These are phyloP conservation scores for Solea senegalensis DNA, from an alignment of 2,113 vertebrate genomes.

Conservation along the genomic window DNA sequence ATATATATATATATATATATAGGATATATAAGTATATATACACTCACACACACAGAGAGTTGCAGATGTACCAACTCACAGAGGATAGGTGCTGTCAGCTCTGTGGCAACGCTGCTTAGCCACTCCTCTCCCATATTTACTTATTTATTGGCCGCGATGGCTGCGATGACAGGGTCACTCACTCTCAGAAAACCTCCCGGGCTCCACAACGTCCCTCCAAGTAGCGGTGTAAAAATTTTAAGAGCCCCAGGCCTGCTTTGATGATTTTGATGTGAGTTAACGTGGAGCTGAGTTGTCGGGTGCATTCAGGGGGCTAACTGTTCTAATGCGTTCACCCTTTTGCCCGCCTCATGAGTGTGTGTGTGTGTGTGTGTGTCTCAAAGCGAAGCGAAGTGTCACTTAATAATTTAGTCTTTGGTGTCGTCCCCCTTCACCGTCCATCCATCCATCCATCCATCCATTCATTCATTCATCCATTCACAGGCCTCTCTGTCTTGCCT, in stretches of 20 bases:
- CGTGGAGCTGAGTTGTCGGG: slow-evolving; percentile 76
- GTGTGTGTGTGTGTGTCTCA: slow-evolving; percentile 62
- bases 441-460: slow-evolving; percentile 40
- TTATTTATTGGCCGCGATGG: slow-evolving; percentile 78
- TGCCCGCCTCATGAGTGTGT: slow-evolving; percentile 59
- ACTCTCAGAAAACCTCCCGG: slow-evolving; percentile 71
- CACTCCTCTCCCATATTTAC: slow-evolving; percentile 66
- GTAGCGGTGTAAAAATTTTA: slow-evolving; percentile 73
- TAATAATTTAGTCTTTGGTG: slow-evolving; percentile 79
- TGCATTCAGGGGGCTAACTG: slow-evolving; percentile 81
- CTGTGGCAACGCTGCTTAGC: slow-evolving; percentile 52
- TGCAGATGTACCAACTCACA: slow-evolving; percentile 31
- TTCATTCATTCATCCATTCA: slow-evolving; percentile 55
- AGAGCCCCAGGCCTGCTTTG: slow-evolving; percentile 73
- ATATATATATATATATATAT: too few relatives aligned
- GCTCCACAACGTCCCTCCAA: slow-evolving; percentile 63
- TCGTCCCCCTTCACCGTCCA: slow-evolving; percentile 67
- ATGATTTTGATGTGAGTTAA: slow-evolving; percentile 78
- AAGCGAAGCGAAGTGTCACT: slow-evolving; percentile 69
- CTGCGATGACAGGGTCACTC: slow-evolving; percentile 76
- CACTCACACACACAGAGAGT: slow-evolving; percentile 3
- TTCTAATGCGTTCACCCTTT: slow-evolving; percentile 77
- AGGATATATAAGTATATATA: not conserved
- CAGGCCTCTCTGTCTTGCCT: slow-evolving; percentile 75
- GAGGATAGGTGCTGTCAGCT: slow-evolving; percentile 59